Conservation (phyloP, 2,797 vertebrate species). For the Macrochelys suwanniensis region DNA sequence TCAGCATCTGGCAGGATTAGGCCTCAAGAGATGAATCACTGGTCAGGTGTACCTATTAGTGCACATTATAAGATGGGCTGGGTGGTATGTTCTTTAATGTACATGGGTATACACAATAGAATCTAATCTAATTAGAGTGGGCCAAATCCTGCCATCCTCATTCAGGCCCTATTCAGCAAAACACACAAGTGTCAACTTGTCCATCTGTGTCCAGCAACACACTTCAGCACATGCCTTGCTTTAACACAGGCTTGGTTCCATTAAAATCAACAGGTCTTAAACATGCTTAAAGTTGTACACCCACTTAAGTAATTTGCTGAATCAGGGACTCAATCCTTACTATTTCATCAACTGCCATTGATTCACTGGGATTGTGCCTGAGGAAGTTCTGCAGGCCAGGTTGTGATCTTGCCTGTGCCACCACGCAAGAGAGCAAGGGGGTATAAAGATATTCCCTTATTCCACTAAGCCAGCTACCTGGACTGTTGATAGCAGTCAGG, state of each 20-base stretch:
- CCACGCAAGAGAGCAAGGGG: neutral
- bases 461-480: neutral
- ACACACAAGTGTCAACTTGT: neutral
- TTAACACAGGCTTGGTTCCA: neutral
- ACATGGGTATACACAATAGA: neutral
- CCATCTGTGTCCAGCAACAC: no score
- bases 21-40: neutral
- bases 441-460: no score
- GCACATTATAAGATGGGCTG: neutral
- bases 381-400: neutral
- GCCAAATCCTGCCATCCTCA: neutral
- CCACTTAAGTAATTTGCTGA: neutral
- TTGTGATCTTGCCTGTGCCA: neutral
- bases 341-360: neutral
- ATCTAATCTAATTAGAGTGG: neutral
- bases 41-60: neutral
- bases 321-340: neutral
- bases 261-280: neutral
- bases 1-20: neutral
- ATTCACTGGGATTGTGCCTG: neutral
- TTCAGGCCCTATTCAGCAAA: neutral
- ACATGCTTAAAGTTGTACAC: accelerated
- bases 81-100: neutral
- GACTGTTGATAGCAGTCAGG: neutral
- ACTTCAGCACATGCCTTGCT: neutral